Conservation (phyloP, 2,113 vertebrate species). For the Leucoraja erinaceus region DNA sequence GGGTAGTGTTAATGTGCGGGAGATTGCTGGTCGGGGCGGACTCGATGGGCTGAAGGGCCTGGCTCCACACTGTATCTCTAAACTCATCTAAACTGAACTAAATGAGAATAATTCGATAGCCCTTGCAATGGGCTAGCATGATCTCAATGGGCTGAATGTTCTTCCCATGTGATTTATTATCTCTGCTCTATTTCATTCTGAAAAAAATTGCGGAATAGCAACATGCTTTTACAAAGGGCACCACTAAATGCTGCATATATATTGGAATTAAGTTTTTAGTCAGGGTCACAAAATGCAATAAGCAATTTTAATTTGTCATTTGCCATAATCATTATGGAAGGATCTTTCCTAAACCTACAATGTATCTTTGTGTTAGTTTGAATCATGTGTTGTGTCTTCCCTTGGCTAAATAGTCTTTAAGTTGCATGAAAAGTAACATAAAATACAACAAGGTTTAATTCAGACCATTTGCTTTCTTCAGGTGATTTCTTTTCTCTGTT, state of each 20-base stretch:
- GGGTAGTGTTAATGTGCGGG: no score
- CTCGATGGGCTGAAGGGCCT: no score
- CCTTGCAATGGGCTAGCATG: background rate
- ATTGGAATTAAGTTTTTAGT: background rate
- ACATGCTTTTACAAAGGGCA: background rate
- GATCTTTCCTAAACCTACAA: background rate
- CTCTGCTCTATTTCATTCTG: background rate
- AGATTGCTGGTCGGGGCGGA: no score
- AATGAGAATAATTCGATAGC: no score
- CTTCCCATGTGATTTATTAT: background rate
- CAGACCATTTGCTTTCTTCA: background rate
- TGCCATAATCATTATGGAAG: background rate
- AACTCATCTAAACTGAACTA: no score
- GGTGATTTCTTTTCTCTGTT: background rate
- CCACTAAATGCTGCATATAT: background rate
- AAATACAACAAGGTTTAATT: background rate
- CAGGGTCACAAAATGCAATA: background rate
- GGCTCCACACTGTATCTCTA: no score
- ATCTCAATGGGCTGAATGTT: background rate
- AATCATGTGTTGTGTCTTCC: background rate
- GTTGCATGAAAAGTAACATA: background rate
- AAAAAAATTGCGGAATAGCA: background rate
- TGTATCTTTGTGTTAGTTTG: background rate
- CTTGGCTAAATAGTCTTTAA: background rate
- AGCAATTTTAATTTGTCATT: background rate